Evolutionary conservation across 2,888 invertebrate species (phyloP).

Genomic region (Cephalotes varians): DNA sequence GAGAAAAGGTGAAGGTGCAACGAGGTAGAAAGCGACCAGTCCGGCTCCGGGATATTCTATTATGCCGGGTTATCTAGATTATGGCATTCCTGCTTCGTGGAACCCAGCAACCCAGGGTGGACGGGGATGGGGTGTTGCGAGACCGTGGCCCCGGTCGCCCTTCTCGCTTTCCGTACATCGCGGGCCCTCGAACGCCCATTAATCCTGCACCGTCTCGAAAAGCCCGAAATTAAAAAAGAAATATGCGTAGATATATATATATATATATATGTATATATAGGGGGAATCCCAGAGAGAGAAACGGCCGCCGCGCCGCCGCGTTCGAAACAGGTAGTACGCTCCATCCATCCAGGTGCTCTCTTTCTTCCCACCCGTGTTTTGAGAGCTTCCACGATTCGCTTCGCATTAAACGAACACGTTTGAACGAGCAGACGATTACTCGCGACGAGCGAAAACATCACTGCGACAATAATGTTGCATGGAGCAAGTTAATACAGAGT

Average conservation of each 20-base stretch:
- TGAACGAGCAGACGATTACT: constrained; percentile 3
- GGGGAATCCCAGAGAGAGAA: constrained; percentile 21
- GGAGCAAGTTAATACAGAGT: not conserved
- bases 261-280: constrained; percentile 4
- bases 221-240: constrained; percentile 79
- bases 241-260: constrained; percentile 66
- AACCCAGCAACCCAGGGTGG: constrained; percentile 75
- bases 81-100: constrained; percentile 84
- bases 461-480: not conserved
- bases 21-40: constrained; percentile 83
- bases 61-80: constrained; percentile 85
- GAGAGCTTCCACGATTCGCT: constrained; percentile 19
- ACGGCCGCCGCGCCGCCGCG: constrained; percentile 54
- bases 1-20: constrained; percentile 81
- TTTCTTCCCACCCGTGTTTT: constrained; percentile 62
- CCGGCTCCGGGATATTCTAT: constrained; percentile 82
- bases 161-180: constrained; percentile 49
- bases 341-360: constrained; percentile 56
- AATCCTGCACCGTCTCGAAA: constrained; percentile 77
- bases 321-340: constrained; percentile 62
- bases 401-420: constrained; percentile 23
- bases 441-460: not conserved
- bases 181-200: constrained; percentile 75
- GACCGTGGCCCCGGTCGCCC: constrained; percentile 35
- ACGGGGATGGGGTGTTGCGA: constrained; percentile 71